Conservation (phyloP, 2,113 vertebrate species). For the Melanerpes formicivorus region DNA sequence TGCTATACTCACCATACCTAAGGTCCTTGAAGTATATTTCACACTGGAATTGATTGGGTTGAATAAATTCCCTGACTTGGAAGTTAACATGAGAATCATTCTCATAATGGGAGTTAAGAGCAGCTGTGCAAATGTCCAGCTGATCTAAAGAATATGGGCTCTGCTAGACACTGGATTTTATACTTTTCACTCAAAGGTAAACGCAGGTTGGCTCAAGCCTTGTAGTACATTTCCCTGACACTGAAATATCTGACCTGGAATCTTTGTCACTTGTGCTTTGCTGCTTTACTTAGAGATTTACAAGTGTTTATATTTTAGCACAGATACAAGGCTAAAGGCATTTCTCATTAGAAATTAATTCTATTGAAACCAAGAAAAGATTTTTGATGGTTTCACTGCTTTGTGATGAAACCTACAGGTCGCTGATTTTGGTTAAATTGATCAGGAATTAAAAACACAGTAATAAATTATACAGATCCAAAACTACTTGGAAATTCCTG, state of each 20-base stretch:
- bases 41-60: not conserved
- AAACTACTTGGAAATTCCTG: not conserved
- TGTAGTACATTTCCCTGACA: not conserved
- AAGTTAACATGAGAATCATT: conserved; percentile 6
- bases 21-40: not conserved
- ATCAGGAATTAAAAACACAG: not conserved
- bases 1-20: not conserved
- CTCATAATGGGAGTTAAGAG: not conserved
- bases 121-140: not conserved
- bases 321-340: not conserved
- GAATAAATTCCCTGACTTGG: conserved; percentile 25
- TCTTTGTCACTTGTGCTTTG: not conserved
- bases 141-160: not conserved
- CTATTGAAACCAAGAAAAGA: not conserved
- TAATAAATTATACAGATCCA: not conserved
- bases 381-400: not conserved
- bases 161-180: not conserved
- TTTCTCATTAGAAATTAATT: not conserved
- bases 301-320: not conserved
- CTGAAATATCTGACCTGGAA: not conserved
- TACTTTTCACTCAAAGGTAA: not conserved
- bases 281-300: not conserved
- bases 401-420: not conserved
- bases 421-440: not conserved
- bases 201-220: not conserved